phyloP scores from a whole-genome alignment of 2,113 vertebrate genomes.

The Boulengeromyrus knoepffleri region DNA sequence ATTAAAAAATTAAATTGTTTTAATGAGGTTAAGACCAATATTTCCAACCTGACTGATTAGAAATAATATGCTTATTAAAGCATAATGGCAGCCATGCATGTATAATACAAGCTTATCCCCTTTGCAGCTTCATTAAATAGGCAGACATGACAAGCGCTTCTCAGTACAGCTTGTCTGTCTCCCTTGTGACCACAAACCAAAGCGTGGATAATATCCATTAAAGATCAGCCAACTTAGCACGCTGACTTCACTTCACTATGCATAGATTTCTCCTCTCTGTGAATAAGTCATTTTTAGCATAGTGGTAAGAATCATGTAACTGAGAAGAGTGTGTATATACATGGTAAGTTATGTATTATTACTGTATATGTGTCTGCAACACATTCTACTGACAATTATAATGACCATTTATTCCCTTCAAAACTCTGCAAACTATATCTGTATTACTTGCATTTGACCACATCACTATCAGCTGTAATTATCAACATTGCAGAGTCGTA shows the following conservation, averaged over 20 bases:
- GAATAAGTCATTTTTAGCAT: neutral
- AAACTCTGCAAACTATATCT: neutral
- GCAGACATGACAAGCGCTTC: neutral
- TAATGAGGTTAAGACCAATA: neutral
- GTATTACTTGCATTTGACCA: neutral
- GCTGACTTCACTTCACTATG: neutral
- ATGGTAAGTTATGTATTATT: neutral
- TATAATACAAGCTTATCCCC: neutral
- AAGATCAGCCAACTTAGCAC: neutral
- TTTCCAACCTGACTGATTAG: neutral
- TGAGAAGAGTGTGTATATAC: neutral
- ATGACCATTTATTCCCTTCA: neutral
- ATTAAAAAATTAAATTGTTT: constrained; percentile 22
- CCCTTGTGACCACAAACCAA: neutral
- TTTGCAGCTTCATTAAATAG: neutral
- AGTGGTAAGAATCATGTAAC: neutral
- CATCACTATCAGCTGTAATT: neutral
- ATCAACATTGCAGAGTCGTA: neutral
- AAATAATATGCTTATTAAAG: neutral
- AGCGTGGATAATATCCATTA: neutral
- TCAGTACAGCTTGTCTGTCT: neutral
- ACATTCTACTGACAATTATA: neutral
- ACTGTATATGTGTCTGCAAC: neutral
- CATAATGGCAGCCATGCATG: neutral
- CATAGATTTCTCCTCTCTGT: neutral